phyloP scores from a whole-genome alignment of 2,113 vertebrate species.

The Prunella himalayana region DNA sequence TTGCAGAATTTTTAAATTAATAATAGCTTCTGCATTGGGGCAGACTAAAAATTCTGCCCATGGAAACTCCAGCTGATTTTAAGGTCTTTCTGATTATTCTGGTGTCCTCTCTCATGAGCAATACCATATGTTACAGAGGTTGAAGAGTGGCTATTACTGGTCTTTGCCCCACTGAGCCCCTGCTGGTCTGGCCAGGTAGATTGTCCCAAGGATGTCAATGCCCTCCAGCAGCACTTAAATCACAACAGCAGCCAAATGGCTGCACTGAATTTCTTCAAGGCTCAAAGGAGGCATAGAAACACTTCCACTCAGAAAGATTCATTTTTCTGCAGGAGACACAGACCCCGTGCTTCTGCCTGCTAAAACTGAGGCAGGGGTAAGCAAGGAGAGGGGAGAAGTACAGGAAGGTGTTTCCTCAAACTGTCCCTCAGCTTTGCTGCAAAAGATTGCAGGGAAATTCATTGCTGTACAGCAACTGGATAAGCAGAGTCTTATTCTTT shows the following conservation, averaged over 20 bases:
- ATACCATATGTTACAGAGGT: neutral
- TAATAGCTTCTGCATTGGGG: neutral
- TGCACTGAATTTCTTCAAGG: neutral
- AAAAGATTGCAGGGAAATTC: neutral
- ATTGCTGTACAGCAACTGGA: neutral
- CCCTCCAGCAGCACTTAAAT: neutral
- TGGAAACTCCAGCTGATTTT: neutral
- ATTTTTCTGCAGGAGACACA: neutral
- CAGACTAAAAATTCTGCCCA: neutral
- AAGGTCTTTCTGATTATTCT: neutral
- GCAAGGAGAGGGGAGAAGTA: neutral
- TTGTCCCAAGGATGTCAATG: neutral
- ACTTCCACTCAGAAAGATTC: neutral
- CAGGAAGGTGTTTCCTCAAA: neutral
- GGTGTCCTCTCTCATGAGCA: neutral
- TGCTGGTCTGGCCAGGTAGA: neutral
- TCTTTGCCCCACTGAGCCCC: neutral
- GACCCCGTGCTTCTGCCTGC: rapidly evolving
- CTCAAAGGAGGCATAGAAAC: neutral
- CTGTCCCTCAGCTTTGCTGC: neutral
- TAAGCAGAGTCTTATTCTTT: neutral
- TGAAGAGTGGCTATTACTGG: neutral
- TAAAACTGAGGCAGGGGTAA: neutral
- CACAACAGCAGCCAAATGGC: neutral
- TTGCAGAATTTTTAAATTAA: neutral